These are phyloP conservation scores for Numida meleagris DNA, from an alignment of 2,113 vertebrate species.

Conservation along the genomic window DNA sequence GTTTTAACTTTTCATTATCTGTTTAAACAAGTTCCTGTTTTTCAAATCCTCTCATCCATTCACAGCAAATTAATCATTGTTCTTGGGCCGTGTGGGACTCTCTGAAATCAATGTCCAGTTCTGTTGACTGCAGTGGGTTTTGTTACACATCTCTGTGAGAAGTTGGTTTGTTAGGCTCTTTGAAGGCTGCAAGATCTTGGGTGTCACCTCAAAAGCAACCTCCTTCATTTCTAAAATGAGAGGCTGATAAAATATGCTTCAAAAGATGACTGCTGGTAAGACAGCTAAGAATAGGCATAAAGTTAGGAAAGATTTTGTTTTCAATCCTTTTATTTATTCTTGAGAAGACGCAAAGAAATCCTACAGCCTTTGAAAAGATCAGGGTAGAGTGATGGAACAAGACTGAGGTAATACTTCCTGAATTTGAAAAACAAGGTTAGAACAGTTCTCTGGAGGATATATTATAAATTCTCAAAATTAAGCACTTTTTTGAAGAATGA, in stretches of 20 bases:
- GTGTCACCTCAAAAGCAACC: neutral
- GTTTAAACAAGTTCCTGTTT: neutral
- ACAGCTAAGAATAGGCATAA: neutral
- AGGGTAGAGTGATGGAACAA: neutral
- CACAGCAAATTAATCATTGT: neutral
- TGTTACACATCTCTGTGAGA: neutral
- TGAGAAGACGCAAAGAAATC: slow-evolving; percentile 5
- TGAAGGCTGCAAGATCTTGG: neutral
- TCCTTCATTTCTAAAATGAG: neutral
- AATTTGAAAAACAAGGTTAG: neutral
- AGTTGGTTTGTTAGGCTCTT: neutral
- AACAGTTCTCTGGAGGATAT: neutral
- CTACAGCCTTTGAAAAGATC: slow-evolving; percentile 16
- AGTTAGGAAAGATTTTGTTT: slow-evolving; percentile 9
- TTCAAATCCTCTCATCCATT: neutral
- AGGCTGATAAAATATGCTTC: neutral
- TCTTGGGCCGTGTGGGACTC: too few relatives aligned
- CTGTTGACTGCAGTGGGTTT: neutral
- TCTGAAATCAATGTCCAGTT: neutral
- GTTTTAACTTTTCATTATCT: neutral
- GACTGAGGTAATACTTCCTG: slow-evolving; percentile 3
- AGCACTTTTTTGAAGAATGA: slow-evolving; percentile 10
- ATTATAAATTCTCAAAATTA: slow-evolving; percentile 41
- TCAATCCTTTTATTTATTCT: slow-evolving; percentile 12
- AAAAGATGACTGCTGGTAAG: neutral